Conservation (phyloP, 2,888 invertebrate species). For the Steromphala cineraria region DNA sequence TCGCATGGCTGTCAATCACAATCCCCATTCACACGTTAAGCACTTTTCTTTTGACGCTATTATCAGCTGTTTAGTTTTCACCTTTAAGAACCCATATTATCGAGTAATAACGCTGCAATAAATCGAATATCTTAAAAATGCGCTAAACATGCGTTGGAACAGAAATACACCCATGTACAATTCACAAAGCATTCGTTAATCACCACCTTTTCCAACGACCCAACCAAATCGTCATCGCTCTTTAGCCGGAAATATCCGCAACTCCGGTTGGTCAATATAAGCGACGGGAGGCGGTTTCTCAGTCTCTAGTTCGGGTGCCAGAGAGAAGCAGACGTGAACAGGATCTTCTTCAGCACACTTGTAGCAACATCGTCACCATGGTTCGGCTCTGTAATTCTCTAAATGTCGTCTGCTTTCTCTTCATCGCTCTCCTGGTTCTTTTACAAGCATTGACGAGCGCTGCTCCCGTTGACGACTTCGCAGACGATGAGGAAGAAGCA, state of each 20-base stretch:
- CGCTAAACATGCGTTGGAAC: too few relatives aligned
- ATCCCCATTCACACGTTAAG: too few relatives aligned
- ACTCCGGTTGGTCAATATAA: slow-evolving; percentile 9
- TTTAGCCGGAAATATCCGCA: neutral
- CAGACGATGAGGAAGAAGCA: slow-evolving; percentile 2
- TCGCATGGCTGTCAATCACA: too few relatives aligned
- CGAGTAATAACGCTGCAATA: too few relatives aligned
- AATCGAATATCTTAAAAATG: too few relatives aligned
- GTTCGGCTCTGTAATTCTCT: neutral
- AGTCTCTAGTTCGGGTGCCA: neutral
- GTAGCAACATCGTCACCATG: neutral
- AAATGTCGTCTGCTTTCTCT: neutral
- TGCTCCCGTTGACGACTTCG: slow-evolving; percentile 16
- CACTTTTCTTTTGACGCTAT: too few relatives aligned
- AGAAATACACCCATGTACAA: too few relatives aligned
- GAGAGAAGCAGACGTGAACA: neutral
- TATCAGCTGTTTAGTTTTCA: too few relatives aligned
- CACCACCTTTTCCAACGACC: neutral
- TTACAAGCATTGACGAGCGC: slow-evolving; percentile 1
- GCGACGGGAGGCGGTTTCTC: neutral
- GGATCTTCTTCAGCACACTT: neutral
- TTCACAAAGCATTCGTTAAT: too few relatives aligned
- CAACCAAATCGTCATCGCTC: neutral
- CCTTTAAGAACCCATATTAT: too few relatives aligned
- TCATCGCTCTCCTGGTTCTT: neutral